These are phyloP conservation scores for Thecocarcelia acutangulata DNA, from an alignment of 2,888 invertebrate species.

Conservation along the genomic window DNA sequence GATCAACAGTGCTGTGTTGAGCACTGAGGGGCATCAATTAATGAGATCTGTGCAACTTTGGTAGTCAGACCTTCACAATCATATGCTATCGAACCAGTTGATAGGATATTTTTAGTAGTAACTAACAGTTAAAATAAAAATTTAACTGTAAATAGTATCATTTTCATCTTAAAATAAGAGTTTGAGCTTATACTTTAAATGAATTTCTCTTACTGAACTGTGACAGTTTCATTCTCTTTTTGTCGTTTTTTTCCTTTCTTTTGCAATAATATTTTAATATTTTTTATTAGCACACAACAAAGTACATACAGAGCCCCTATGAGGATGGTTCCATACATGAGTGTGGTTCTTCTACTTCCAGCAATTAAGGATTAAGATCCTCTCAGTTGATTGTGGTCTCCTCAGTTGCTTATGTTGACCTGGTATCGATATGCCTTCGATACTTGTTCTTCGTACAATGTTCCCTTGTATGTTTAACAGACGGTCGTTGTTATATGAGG, in stretches of 20 bases:
- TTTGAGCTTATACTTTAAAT: too few relatives aligned
- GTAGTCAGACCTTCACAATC: too few relatives aligned
- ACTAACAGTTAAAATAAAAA: too few relatives aligned
- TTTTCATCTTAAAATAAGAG: too few relatives aligned
- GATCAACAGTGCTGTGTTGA: too few relatives aligned
- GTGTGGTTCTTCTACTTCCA: slow-evolving; percentile 8
- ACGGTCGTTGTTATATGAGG: not conserved
- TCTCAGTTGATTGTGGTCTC: not conserved
- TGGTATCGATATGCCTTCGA: slow-evolving; percentile 13
- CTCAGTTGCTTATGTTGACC: not conserved
- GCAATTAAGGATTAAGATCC: slow-evolving; percentile 1
- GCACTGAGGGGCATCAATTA: too few relatives aligned
- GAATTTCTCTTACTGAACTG: too few relatives aligned
- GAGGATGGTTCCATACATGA: slow-evolving; percentile 1
- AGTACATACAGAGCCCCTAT: slow-evolving; percentile 10
- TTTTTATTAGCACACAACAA: slow-evolving; percentile 1
- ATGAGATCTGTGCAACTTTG: too few relatives aligned
- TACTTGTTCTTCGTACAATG: slow-evolving; percentile 8
- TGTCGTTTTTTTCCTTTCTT: not conserved
- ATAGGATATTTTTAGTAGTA: too few relatives aligned
- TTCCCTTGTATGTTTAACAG: slow-evolving; percentile 3
- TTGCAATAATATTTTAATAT: not conserved
- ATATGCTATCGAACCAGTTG: too few relatives aligned
- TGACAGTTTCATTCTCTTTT: too few relatives aligned
- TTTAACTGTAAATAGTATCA: too few relatives aligned